Evolutionary conservation across 2,113 vertebrate species (phyloP).

Genomic region (Podarcis muralis): DNA sequence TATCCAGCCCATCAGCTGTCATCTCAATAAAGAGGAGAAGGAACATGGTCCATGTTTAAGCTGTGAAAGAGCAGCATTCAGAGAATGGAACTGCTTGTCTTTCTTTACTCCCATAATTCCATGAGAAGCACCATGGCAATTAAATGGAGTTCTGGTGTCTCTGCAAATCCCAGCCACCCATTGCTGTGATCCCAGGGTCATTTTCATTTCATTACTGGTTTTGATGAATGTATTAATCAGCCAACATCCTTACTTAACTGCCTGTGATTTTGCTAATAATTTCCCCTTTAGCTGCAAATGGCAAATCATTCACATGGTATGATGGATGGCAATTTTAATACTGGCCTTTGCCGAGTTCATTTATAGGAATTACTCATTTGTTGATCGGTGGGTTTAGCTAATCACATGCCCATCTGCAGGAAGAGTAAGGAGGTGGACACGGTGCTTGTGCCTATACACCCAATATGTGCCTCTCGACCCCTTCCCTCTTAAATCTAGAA

Average conservation of each 20-base stretch:
- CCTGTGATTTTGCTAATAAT: neutral
- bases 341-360: neutral
- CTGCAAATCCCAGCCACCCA: neutral
- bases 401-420: neutral
- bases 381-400: neutral
- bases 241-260: neutral
- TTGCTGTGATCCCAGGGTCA: neutral
- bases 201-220: neutral
- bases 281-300: neutral
- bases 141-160: neutral
- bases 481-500: too few relatives aligned
- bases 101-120: neutral
- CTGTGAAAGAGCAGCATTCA: neutral
- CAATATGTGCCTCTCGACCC: too few relatives aligned
- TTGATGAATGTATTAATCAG: neutral
- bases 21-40: neutral
- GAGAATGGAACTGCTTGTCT: neutral
- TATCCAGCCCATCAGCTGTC: neutral
- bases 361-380: neutral
- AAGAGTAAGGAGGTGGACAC: neutral
- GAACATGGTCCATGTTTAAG: neutral
- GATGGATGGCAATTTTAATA: neutral
- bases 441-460: too few relatives aligned
- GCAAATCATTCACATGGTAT: neutral
- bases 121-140: neutral